phyloP scores from a whole-genome alignment of 2,113 vertebrate species.

The Python bivittatus region DNA sequence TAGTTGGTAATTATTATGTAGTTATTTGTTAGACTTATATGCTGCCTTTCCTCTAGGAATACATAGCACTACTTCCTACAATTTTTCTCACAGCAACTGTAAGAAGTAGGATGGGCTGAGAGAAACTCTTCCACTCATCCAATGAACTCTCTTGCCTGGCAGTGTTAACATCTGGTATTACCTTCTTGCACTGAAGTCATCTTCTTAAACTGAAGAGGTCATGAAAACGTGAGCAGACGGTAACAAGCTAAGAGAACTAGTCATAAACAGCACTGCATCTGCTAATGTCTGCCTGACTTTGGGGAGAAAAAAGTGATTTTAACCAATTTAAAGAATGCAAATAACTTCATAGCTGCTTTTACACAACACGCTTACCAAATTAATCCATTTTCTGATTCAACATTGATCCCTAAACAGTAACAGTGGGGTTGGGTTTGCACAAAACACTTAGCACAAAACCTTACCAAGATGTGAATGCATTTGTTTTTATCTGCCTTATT shows the following conservation, averaged over 20 bases:
- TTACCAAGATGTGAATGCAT: background rate
- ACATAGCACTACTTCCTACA: no score
- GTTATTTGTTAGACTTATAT: no score
- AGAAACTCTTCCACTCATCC: no score
- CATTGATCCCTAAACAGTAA: background rate
- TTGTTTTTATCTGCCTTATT: background rate
- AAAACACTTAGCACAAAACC: background rate
- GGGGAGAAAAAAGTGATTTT: background rate
- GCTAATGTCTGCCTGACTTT: background rate
- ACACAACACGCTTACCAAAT: background rate
- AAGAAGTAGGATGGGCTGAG: no score
- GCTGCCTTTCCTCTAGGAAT: no score
- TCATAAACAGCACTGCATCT: background rate
- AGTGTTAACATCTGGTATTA: no score
- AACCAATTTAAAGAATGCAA: background rate
- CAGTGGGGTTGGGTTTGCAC: background rate
- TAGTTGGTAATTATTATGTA: no score
- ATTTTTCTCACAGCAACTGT: no score
- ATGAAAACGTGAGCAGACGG: background rate
- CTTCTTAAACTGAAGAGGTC: background rate
- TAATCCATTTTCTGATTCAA: background rate
- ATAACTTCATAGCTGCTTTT: background rate
- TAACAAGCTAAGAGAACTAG: background rate
- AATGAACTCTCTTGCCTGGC: no score
- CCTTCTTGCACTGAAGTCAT: no score